Percentiles rank a stretch among this genome's conserved stretches.
Conservation (phyloP, 2,888 invertebrate species). For the Stenurella melanura region DNA sequence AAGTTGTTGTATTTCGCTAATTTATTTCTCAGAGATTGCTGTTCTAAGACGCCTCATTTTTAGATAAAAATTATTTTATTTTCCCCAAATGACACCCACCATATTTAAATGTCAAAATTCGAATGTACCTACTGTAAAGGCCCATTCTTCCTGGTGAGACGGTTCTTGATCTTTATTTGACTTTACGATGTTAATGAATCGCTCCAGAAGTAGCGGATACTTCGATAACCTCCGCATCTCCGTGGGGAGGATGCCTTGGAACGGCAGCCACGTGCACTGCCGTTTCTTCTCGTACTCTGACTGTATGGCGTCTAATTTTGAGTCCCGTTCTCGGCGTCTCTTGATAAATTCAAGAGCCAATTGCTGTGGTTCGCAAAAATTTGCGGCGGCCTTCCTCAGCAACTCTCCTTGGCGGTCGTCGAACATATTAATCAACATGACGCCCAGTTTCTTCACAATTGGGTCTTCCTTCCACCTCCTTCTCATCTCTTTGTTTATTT, state of each 20-base stretch:
- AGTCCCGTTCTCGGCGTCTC: conserved; percentile 85
- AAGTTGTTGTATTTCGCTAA: no score
- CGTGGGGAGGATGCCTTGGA: conserved; percentile 91
- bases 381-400: conserved; percentile 80
- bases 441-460: conserved; percentile 84
- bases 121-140: no score
- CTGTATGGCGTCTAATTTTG: conserved; percentile 86
- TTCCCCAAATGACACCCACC: no score
- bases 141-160: conserved; percentile 75
- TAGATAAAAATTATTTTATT: no score
- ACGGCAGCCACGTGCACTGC: conserved; percentile 84
- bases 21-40: no score
- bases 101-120: no score
- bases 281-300: conserved; percentile 86
- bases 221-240: conserved; percentile 91
- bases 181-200: conserved; percentile 68
- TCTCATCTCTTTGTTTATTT: conserved; percentile 85
- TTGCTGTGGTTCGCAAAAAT: conserved; percentile 92
- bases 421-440: conserved; percentile 86
- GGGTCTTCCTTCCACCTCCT: conserved; percentile 81
- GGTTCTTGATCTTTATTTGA: conserved; percentile 61
- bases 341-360: conserved; percentile 88
- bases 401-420: conserved; percentile 84
- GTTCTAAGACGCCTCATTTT: no score
- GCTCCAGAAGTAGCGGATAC: conserved; percentile 91